phyloP scores from a whole-genome alignment of 2,113 vertebrate species.

The Thunnus thynnus region DNA sequence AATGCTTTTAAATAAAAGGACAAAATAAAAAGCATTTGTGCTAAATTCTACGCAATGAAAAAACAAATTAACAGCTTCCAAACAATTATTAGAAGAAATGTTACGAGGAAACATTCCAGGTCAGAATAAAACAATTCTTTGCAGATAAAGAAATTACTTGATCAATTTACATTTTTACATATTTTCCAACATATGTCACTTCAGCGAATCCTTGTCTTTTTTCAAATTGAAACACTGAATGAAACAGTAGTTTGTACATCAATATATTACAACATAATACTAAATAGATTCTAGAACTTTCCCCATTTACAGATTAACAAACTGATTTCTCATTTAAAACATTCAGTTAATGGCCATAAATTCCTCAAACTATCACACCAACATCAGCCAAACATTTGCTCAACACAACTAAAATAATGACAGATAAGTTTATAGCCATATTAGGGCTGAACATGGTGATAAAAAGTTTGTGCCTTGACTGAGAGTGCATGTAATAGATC shows the following conservation, averaged over 20 bases:
- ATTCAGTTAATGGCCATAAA: conserved; percentile 41
- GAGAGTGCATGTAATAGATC: conserved; percentile 24
- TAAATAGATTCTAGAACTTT: conserved; percentile 40
- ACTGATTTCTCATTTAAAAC: conserved; percentile 33
- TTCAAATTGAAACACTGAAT: conserved; percentile 4
- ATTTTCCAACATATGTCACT: background rate
- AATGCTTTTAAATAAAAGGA: conserved; percentile 13
- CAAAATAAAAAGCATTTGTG: background rate
- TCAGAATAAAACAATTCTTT: conserved; percentile 37
- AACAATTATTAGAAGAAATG: conserved; percentile 5
- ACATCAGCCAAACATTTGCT: conserved; percentile 1
- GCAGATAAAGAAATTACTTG: conserved; percentile 9
- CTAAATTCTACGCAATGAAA: background rate
- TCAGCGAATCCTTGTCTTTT: background rate
- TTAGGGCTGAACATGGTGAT: background rate
- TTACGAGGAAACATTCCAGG: background rate
- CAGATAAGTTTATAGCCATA: background rate
- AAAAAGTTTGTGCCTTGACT: background rate
- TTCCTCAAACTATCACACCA: conserved; percentile 37
- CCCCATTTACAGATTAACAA: conserved; percentile 46
- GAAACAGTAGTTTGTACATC: conserved; percentile 32
- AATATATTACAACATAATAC: conserved; percentile 47
- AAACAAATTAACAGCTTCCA: background rate
- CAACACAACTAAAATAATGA: conserved; percentile 15
- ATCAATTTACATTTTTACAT: conserved; percentile 40